These are phyloP conservation scores for Nicator chloris DNA, from an alignment of 2,113 vertebrate genomes.

Conservation along the genomic window DNA sequence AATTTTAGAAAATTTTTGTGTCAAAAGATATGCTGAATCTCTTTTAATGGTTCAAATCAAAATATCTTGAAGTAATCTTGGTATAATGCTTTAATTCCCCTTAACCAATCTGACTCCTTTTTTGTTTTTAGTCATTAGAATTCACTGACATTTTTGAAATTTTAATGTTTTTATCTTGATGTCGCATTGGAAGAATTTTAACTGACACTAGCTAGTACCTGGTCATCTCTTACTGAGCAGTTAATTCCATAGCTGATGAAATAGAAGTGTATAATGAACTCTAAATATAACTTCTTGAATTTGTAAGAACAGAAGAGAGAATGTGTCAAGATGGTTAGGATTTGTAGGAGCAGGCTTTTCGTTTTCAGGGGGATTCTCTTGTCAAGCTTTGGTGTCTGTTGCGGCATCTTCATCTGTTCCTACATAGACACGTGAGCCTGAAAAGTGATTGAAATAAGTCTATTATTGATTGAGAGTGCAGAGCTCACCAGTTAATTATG, in stretches of 20 bases:
- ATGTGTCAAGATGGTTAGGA: neutral
- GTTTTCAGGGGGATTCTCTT: constrained; percentile 4
- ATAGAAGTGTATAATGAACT: neutral
- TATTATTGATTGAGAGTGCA: neutral
- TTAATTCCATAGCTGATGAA: neutral
- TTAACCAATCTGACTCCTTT: neutral
- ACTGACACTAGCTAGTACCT: neutral
- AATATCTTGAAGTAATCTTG: neutral
- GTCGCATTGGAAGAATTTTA: neutral
- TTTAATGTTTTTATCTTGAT: neutral
- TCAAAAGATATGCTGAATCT: neutral
- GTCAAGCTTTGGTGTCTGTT: neutral
- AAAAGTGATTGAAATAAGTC: neutral
- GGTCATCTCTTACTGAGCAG: neutral
- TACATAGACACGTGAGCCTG: neutral
- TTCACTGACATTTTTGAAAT: neutral
- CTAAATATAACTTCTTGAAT: neutral
- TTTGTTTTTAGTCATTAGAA: neutral
- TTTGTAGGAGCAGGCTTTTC: neutral
- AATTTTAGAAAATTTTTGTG: neutral
- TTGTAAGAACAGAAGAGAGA: neutral
- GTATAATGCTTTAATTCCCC: neutral
- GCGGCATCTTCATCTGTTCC: neutral
- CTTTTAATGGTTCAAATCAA: neutral
- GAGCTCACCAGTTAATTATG: neutral